Evolutionary conservation across 2,113 vertebrate genomes (phyloP), one percentile per base, ranked within the genome.

Genomic region (Neoarius graeffei): DNA sequence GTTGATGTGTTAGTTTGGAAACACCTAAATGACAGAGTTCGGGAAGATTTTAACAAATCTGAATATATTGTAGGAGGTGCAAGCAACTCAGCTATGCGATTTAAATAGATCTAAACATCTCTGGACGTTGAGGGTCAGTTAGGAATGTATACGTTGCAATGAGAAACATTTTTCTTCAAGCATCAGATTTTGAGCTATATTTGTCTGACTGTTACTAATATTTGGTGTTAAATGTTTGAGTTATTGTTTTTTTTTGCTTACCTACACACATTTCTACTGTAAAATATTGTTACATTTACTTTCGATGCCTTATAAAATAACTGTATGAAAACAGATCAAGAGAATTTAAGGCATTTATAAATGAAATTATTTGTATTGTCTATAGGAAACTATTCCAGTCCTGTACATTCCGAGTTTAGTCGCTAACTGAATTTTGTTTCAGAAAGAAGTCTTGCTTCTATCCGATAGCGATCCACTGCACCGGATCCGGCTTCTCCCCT

Each of bases 131-230:
- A 60, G 54, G 69, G 79, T 73, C 56, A 69, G 73, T 67, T 48
- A 52, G 76, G 48, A 77, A 85, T 5, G 27, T 60, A 11, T 14
- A 10, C 52, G 66, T 52, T 59, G 30, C 7, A 84, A 81, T 27
- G 25, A 81, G 81, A 81, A 60, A 42, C 35, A 50, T 83, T 86
- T 79, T 84, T 74, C 77, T 62, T 81, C 48, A 81, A 62, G 71
- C 73, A 69, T 62, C 59, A 87, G 66, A 81, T 52, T 71, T 84
- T 84, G 50, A 87, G 52, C 19, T 83, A 66, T 54, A 79, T 87
- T 73, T 87, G 85, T 87, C 74, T 30, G 84, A 90, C 87, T 90
- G 90, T 87, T 90, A 89, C 62, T 81, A 86, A 88, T 84, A 81
- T 86, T 89, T 85, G 52, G 83, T 89, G 88, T 90, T 77, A 64